Conservation (phyloP, 2,888 invertebrate species). For the Trileptium ribeirensis region DNA sequence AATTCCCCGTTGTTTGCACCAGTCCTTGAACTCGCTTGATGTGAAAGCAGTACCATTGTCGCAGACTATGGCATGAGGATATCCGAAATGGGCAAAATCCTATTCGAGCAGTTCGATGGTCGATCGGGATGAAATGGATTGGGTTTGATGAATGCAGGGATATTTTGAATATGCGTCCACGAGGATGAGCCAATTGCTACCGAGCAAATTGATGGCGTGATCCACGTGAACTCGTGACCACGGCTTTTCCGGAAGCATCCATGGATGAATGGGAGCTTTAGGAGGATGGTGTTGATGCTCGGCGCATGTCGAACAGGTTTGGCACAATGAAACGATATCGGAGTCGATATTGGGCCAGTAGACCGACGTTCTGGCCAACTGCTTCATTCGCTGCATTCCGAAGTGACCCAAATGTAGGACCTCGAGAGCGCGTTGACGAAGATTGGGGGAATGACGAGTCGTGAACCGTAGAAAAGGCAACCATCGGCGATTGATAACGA, state of each 20-base stretch:
- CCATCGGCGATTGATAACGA: constrained; percentile 24
- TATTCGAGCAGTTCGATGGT: constrained; percentile 32
- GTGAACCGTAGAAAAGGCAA: constrained; percentile 30
- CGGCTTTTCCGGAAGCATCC: constrained; percentile 39
- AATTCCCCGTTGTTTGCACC: constrained; percentile 12
- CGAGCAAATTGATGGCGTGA: constrained; percentile 38
- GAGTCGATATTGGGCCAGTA: constrained; percentile 16
- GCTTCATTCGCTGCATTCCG: background rate
- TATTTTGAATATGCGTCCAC: background rate
- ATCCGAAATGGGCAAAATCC: constrained; percentile 34
- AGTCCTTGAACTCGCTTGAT: background rate
- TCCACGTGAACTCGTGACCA: constrained; percentile 43
- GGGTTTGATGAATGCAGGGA: constrained; percentile 12
- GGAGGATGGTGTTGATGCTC: constrained; percentile 10
- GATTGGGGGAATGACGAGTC: constrained; percentile 3
- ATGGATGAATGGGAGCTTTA: constrained; percentile 39
- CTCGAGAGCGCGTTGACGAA: background rate
- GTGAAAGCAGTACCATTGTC: constrained; percentile 38
- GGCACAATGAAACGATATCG: constrained; percentile 6
- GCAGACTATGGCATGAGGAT: constrained; percentile 34
- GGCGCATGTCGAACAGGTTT: background rate
- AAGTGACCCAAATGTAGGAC: background rate
- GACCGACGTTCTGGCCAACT: background rate
- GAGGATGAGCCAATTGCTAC: constrained; percentile 11
- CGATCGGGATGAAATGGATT: constrained; percentile 18